These are phyloP conservation scores for Triplophysa tibetana DNA, from an alignment of 2,113 vertebrate genomes.

Conservation along the genomic window DNA sequence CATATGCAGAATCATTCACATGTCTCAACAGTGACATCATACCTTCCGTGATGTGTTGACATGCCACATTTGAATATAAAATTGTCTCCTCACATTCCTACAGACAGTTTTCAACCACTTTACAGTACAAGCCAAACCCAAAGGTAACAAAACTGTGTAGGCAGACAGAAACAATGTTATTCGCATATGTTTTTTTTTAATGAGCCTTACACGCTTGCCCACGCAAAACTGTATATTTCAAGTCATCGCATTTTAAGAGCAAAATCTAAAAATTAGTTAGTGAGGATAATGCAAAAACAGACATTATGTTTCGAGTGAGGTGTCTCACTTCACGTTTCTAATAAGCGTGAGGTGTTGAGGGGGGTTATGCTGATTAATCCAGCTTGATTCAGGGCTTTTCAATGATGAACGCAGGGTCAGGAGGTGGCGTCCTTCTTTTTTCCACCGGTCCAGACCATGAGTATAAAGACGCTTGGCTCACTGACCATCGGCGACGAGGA, in stretches of 20 bases:
- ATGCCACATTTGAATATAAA: too few relatives aligned
- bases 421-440: background rate
- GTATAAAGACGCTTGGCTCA: background rate
- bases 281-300: background rate
- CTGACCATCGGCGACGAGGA: constrained; percentile 7
- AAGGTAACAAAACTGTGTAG: constrained; percentile 47
- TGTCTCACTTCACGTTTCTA: constrained; percentile 7
- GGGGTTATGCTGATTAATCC: constrained; percentile 18
- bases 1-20: too few relatives aligned
- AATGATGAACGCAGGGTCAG: background rate
- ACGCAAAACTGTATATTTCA: constrained; percentile 33
- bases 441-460: background rate
- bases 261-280: constrained; percentile 34
- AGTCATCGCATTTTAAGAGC: constrained; percentile 31
- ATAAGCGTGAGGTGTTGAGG: constrained; percentile 8
- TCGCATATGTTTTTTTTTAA: constrained; percentile 33
- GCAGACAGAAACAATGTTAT: constrained; percentile 8
- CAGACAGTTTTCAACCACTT: background rate
- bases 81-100: background rate
- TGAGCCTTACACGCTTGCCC: constrained; percentile 36
- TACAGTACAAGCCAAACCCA: constrained; percentile 22
- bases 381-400: constrained; percentile 7
- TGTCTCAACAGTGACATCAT: too few relatives aligned
- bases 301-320: constrained; percentile 14
- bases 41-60: too few relatives aligned